Base-by-base conservation (phyloP, 1,140 invertebrate species). In the Drosophila guanche region DNA sequence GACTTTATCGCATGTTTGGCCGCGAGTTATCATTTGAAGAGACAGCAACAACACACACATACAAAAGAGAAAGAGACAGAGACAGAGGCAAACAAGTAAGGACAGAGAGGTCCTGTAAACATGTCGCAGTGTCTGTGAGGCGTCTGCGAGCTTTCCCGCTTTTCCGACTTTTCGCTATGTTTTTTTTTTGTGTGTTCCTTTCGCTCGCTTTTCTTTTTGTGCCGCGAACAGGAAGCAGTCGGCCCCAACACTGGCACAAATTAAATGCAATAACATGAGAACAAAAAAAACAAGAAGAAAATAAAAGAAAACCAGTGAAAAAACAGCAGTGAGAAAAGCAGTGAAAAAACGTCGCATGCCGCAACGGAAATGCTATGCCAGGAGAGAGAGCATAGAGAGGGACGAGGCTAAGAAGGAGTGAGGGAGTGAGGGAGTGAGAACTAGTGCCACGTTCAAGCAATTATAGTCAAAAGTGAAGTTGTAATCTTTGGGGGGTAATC, bases 221-320 rank as follows among this genome's bases (percentile, higher is more conserved):
- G 45, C 46, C 33, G 72, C 60, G 51, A 85, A 65, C 71, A 59
- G 71, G 60, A 73, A 68, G 51, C 65, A 68, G 65, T 41, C 59
- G 54, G 57, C 60, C 41, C 70, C 71, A 53, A 74, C 67, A 57
- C 72, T 86, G 73, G 59, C 68, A 66, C 81, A 85, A 85, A 85
- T 85, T 86, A 85, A 85, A 85, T 85, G 80, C 81, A 85, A 85
- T 86, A 85, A 86, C 81, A 86, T 62, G 59, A 59, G 54, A 45
- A 59, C 46, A 76, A 68, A 60, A 77, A 65, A 55, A 81, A 76
- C 65, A 74, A 10, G 3, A 58, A 81, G 55, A 56, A 54, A 61
- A 8, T 22, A 48, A 47, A 55, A 52, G 61, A 48, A 25, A 42
- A 0, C 16, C 16, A 20, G 16, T 20, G 16, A 22, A 43, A 43